These are phyloP conservation scores for Meandrina meandrites DNA, from an alignment of 92 coral and sea anemone species.

Conservation along the genomic window DNA sequence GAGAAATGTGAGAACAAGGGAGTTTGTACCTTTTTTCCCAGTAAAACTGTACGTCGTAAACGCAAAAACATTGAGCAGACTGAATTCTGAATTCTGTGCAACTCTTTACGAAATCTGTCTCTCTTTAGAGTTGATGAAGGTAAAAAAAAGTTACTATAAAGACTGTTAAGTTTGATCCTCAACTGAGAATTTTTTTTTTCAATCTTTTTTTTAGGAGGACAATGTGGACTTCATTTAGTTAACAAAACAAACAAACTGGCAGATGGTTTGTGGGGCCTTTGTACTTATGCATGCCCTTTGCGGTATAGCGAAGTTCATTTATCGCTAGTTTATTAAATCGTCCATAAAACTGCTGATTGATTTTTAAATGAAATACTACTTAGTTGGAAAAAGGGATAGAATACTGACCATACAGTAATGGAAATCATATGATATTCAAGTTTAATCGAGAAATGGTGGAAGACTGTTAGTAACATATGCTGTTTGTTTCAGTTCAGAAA, in stretches of 20 bases:
- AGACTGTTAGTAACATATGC: neutral
- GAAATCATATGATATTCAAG: neutral
- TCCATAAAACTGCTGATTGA: constrained; percentile 12
- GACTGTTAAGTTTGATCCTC: neutral
- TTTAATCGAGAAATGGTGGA: neutral
- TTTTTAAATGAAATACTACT: neutral
- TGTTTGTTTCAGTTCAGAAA: neutral
- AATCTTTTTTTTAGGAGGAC: too few species aligned
- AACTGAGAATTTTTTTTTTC: neutral
- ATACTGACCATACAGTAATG: neutral
- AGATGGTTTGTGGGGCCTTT: neutral
- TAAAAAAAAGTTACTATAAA: too few species aligned
- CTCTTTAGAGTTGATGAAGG: too few species aligned
- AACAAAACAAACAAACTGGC: neutral
- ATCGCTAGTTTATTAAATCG: neutral
- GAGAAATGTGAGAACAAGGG: neutral
- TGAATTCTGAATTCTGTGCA: neutral
- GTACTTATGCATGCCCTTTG: neutral
- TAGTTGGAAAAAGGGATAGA: neutral
- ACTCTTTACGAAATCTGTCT: neutral
- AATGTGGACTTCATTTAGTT: neutral
- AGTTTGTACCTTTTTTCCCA: neutral
- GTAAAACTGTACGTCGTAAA: neutral
- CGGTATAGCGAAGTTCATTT: constrained; percentile 5
- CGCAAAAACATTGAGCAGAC: neutral